Conservation (phyloP, 2,113 vertebrate genomes). For the Oryzias celebensis region DNA sequence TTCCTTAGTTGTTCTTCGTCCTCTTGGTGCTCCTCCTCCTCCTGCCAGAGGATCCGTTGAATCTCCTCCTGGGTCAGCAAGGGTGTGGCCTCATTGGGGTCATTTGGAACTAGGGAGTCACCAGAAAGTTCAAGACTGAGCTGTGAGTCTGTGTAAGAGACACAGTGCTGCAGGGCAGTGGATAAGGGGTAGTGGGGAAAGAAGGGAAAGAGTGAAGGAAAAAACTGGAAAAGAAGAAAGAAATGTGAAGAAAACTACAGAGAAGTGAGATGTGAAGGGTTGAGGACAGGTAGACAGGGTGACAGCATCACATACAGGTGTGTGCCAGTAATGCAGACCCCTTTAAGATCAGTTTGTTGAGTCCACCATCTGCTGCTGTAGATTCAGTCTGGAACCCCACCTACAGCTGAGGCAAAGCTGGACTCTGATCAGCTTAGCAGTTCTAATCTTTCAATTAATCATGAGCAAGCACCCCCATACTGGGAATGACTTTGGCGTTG, state of each 20-base stretch:
- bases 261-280: slow-evolving; percentile 8
- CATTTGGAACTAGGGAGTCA: slow-evolving; percentile 81
- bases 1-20: slow-evolving; percentile 61
- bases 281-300: slow-evolving; percentile 12
- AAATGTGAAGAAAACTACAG: slow-evolving; percentile 24
- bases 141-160: slow-evolving; percentile 60
- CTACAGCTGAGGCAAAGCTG: too few relatives aligned
- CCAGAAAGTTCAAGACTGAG: slow-evolving; percentile 83
- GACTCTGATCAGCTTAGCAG: too few relatives aligned
- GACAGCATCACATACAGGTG: slow-evolving; percentile 18
- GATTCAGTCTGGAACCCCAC: slow-evolving; percentile 12
- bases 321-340: slow-evolving; percentile 48
- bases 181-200: slow-evolving; percentile 17
- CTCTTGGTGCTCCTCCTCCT: slow-evolving; percentile 58
- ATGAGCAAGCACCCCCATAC: too few relatives aligned
- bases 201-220: not conserved
- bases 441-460: too few relatives aligned
- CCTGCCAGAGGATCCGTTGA: slow-evolving; percentile 55
- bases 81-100: slow-evolving; percentile 40
- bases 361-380: slow-evolving; percentile 49
- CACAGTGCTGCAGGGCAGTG: slow-evolving; percentile 39
- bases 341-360: slow-evolving; percentile 27
- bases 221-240: slow-evolving; percentile 4
- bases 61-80: slow-evolving; percentile 55
- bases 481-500: too few relatives aligned